A percentile compares a stretch with the other conserved stretches of the same genome.
These are phyloP conservation scores for Drosophila trapezifrons DNA, from an alignment of 1,140 invertebrate species.

Conservation along the genomic window DNA sequence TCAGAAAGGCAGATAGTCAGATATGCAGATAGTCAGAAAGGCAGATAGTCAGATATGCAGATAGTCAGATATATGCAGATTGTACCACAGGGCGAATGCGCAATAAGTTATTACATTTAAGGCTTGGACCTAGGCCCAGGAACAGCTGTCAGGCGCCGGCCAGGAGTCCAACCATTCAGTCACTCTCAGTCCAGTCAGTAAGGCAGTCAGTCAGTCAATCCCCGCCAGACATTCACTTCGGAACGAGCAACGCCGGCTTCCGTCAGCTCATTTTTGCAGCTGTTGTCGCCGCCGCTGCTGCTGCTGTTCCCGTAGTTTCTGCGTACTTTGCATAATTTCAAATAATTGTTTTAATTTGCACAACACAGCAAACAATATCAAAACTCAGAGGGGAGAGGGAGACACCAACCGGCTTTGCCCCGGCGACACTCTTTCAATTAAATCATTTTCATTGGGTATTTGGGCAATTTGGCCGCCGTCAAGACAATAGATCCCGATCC, in stretches of 20 bases:
- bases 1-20: slow-evolving; percentile 5
- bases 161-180: slow-evolving; percentile 30
- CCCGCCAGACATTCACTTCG: slow-evolving; percentile 53
- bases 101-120: slow-evolving; percentile 48
- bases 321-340: slow-evolving; percentile 79
- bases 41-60: slow-evolving; percentile 20
- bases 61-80: slow-evolving; percentile 6
- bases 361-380: slow-evolving; percentile 72
- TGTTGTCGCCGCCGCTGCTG: slow-evolving; percentile 53
- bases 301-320: slow-evolving; percentile 56
- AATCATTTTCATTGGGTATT: slow-evolving; percentile 61
- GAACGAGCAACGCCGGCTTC: slow-evolving; percentile 54
- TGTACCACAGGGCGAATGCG: slow-evolving; percentile 49
- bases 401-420: slow-evolving; percentile 38
- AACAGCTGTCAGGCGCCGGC: slow-evolving; percentile 40
- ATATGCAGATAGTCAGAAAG: slow-evolving; percentile 3
- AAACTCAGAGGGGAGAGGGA: slow-evolving; percentile 28
- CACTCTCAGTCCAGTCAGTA: slow-evolving; percentile 25
- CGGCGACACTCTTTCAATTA: slow-evolving; percentile 70
- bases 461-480: slow-evolving; percentile 37
- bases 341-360: slow-evolving; percentile 78
- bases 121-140: slow-evolving; percentile 32
- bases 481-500: slow-evolving; percentile 29
- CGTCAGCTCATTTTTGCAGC: slow-evolving; percentile 73
- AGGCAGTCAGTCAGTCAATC: slow-evolving; percentile 34